Conservation (phyloP, 2,888 invertebrate species). For the Coelopa pilipes region DNA sequence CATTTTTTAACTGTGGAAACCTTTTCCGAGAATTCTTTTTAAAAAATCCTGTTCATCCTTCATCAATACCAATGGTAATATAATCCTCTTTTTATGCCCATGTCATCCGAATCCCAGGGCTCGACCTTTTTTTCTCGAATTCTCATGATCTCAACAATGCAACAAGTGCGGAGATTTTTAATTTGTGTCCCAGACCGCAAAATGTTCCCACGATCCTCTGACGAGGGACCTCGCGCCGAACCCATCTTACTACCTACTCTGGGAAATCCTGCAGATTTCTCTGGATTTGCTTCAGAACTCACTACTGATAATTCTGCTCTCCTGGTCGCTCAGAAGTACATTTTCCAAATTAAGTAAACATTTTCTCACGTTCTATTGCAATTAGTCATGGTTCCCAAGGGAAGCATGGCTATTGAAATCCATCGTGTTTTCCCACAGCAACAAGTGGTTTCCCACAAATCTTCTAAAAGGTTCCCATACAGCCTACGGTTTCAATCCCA, state of each 20-base stretch:
- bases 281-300: background rate
- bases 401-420: background rate
- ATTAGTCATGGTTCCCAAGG: background rate
- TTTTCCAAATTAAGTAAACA: background rate
- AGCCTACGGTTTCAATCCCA: too few relatives aligned
- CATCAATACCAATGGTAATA: too few relatives aligned
- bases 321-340: background rate
- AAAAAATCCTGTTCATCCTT: too few relatives aligned
- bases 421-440: too few relatives aligned
- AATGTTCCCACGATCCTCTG: background rate
- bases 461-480: too few relatives aligned
- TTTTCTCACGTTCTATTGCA: background rate
- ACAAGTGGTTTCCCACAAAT: too few relatives aligned
- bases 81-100: too few relatives aligned
- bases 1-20: background rate
- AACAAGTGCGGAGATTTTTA: background rate
- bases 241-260: too few relatives aligned
- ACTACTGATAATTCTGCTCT: background rate
- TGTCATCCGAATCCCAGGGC: too few relatives aligned
- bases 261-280: background rate
- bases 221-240: too few relatives aligned
- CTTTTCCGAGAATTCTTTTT: background rate
- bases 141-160: too few relatives aligned
- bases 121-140: too few relatives aligned
- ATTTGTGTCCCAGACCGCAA: background rate